Evolutionary conservation across 2,888 invertebrate species (phyloP), one percentile per base, ranked within the genome.

Genomic region (Maniola hyperantus): DNA sequence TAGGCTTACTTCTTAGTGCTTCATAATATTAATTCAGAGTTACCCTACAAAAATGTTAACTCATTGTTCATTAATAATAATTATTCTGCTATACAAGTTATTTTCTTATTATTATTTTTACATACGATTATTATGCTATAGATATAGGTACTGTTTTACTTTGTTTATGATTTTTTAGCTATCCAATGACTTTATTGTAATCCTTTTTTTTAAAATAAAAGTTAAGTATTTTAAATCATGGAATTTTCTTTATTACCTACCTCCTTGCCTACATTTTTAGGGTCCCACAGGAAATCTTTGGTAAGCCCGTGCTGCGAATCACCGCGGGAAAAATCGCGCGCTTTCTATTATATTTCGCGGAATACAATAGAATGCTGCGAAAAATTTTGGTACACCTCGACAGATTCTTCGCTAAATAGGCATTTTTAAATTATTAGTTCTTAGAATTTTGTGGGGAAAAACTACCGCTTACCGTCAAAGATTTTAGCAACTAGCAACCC

Each of bases 181-280:
- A 83, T 80, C 83, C 83, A 83, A 85, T 83, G 79, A 81, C 81
- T 79, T 82, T 81, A 60, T 66, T 67, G 64, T 69, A 67, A 65
- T 69, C 58, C 46, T 59, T 55, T 66, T 63, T 66, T 69, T 67
- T 80, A 63, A 67, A 67, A n/a, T n/a, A n/a, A n/a, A n/a, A n/a
- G n/a, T 67, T 62, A 69, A 69, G 4, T 67, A 68, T 61, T 46
- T 39, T 62, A 62, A 58, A 65, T 68, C 48, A 62, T 39, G 57
- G 57, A 57, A 11, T 34, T 13, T 55, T 54, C 5, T 55, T 36
- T 55, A 20, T 11, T 11, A 50, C 8, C 18, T 8, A 48, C 39
- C 39, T 39, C 11, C 39, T 39, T 39, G 8, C 1, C 2, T 10
- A 10, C 10, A 10, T 39, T 39, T 39, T 39, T 39, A 39, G 11